These are phyloP conservation scores for Dascyllus trimaculatus DNA, from an alignment of 2,113 vertebrate species.

Conservation along the genomic window DNA sequence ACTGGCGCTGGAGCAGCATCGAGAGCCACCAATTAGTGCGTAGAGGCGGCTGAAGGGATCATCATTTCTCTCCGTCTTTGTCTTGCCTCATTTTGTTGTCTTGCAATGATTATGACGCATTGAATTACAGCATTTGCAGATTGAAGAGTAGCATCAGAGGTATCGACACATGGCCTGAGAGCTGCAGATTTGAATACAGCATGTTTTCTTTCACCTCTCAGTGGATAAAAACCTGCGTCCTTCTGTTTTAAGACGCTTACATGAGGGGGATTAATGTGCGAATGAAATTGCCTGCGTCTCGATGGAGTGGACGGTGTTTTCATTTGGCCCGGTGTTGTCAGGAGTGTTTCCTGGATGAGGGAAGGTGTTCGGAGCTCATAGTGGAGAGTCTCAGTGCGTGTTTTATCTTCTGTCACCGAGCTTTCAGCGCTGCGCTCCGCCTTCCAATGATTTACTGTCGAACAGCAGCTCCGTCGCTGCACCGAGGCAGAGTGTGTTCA, in stretches of 20 bases:
- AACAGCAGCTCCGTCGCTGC: constrained; percentile 53
- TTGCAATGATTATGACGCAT: too few species aligned
- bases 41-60: too few species aligned
- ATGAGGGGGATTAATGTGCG: constrained; percentile 7
- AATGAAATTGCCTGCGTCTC: constrained; percentile 15
- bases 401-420: constrained; percentile 82
- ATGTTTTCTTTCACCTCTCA: not conserved
- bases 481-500: constrained; percentile 22
- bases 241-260: not conserved
- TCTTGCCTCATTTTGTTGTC: too few species aligned
- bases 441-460: constrained; percentile 79
- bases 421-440: constrained; percentile 64
- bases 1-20: too few species aligned
- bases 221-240: not conserved
- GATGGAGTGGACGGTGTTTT: constrained; percentile 44
- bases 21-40: too few species aligned
- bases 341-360: constrained; percentile 15
- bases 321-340: constrained; percentile 52
- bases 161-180: not conserved
- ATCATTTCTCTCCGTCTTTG: too few species aligned
- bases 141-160: too few species aligned
- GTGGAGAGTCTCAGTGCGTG: constrained; percentile 51
- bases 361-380: constrained; percentile 41
- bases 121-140: too few species aligned
- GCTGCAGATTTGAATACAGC: not conserved